Percentiles rank a stretch among this genome's conserved stretches.
Conservation (phyloP, 2,888 invertebrate species). For the Eudemis profundana region DNA sequence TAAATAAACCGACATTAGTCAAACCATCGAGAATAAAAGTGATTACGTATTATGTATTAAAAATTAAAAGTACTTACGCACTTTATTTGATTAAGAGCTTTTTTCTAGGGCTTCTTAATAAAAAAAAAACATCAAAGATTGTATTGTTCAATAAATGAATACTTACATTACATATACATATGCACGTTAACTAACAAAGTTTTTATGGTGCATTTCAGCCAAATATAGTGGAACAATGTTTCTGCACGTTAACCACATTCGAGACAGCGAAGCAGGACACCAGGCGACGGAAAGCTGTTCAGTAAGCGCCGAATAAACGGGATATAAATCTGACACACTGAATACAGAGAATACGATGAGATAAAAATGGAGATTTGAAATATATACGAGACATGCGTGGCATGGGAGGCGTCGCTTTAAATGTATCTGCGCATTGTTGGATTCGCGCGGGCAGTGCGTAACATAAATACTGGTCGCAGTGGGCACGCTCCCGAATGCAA, state of each 20-base stretch:
- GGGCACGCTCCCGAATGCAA: slow-evolving; percentile 77
- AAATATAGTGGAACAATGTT: not conserved
- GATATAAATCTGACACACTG: slow-evolving; percentile 65
- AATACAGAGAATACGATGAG: slow-evolving; percentile 55
- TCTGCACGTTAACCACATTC: not conserved
- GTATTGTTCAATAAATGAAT: too few species aligned
- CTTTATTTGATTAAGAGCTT: too few species aligned
- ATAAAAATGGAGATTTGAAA: slow-evolving; percentile 71
- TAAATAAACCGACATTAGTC: too few species aligned
- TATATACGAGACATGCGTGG: slow-evolving; percentile 71
- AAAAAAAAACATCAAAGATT: too few species aligned
- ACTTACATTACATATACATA: too few species aligned
- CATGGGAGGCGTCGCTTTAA: slow-evolving; percentile 74
- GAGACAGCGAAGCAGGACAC: slow-evolving; percentile 17
- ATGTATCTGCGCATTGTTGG: slow-evolving; percentile 79
- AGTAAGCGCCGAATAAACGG: slow-evolving; percentile 50
- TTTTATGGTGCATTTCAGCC: too few species aligned
- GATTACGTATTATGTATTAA: too few species aligned
- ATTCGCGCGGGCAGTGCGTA: slow-evolving; percentile 67
- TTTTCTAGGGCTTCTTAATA: too few species aligned
- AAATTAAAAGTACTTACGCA: too few species aligned
- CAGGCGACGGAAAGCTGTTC: slow-evolving; percentile 33
- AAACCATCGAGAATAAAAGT: too few species aligned
- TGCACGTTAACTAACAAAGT: too few species aligned
- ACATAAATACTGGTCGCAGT: slow-evolving; percentile 79